Conservation (phyloP, 1,140 invertebrate species). For the Anoplolepis gracilipes region DNA sequence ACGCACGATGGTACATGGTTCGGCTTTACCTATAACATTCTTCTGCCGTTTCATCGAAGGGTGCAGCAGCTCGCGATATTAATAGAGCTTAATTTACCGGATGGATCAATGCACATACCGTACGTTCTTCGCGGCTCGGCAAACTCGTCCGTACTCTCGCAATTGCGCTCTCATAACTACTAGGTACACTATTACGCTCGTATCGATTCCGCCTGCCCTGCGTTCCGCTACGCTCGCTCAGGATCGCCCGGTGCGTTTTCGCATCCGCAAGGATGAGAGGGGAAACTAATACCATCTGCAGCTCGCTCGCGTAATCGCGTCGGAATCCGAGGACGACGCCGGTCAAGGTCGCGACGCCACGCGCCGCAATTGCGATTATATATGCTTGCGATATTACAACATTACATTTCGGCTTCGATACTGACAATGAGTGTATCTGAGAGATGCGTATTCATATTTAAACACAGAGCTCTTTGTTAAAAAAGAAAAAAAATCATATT, state of each 20-base stretch:
- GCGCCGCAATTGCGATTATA: constrained; percentile 26
- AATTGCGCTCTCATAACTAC: constrained; percentile 34
- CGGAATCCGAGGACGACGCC: constrained; percentile 35
- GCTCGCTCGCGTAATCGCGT: constrained; percentile 31
- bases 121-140: constrained; percentile 36
- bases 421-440: not conserved
- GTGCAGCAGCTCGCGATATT: constrained; percentile 39
- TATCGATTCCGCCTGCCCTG: constrained; percentile 47
- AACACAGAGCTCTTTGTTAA: not conserved
- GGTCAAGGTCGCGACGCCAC: constrained; percentile 48
- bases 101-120: constrained; percentile 53
- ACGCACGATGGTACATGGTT: not conserved
- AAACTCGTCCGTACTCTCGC: constrained; percentile 26
- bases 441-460: not conserved
- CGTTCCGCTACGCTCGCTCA: constrained; percentile 27
- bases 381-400: constrained; percentile 9
- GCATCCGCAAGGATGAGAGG: constrained; percentile 20
- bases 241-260: constrained; percentile 31
- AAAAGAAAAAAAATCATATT: not conserved
- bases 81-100: constrained; percentile 56
- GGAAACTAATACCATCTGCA: constrained; percentile 20
- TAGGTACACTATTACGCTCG: not conserved
- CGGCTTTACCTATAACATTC: constrained; percentile 1
- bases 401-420: not conserved
- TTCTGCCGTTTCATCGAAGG: not conserved